A percentile compares a stretch with the other conserved stretches of the same genome.
Evolutionary conservation across 2,797 vertebrate genomes (phyloP).

Genomic region (Gallirallus australis): DNA sequence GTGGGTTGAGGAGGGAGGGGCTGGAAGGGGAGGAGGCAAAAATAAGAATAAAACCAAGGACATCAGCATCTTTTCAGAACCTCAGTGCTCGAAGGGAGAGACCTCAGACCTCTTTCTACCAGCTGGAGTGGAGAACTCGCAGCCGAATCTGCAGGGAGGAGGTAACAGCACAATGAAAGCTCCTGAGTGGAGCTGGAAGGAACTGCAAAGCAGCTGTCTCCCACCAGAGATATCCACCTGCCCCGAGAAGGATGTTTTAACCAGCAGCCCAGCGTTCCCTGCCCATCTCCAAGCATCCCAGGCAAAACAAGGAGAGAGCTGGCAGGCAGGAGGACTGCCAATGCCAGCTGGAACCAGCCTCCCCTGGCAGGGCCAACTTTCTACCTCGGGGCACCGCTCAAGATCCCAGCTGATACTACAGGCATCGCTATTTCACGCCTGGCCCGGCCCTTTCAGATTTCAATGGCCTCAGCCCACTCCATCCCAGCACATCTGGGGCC

Average conservation of each 20-base stretch:
- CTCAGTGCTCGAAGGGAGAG: not conserved
- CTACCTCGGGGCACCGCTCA: not conserved
- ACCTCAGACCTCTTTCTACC: not conserved
- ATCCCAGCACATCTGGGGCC: not conserved
- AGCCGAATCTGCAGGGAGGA: accelerated
- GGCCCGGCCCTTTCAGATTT: not conserved
- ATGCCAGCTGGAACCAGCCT: slow-evolving; percentile 32
- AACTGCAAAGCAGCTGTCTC: not conserved
- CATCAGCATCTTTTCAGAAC: slow-evolving; percentile 1
- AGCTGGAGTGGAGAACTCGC: not conserved
- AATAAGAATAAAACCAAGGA: not conserved
- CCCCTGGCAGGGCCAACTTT: not conserved
- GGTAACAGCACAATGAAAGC: not conserved
- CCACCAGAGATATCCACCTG: not conserved
- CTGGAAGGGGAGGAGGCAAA: slow-evolving; percentile 1
- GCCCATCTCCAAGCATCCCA: not conserved
- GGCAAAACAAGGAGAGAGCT: not conserved
- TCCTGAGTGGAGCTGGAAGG: not conserved
- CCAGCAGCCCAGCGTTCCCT: not conserved
- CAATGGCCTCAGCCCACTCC: not conserved
- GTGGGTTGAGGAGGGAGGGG: not conserved
- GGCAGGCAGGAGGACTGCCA: not conserved
- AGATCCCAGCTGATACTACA: not conserved
- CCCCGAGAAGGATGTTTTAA: not conserved
- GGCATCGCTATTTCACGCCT: not conserved